Conservation (phyloP, 2,888 invertebrate genomes). For the Mycalesis mineus region DNA sequence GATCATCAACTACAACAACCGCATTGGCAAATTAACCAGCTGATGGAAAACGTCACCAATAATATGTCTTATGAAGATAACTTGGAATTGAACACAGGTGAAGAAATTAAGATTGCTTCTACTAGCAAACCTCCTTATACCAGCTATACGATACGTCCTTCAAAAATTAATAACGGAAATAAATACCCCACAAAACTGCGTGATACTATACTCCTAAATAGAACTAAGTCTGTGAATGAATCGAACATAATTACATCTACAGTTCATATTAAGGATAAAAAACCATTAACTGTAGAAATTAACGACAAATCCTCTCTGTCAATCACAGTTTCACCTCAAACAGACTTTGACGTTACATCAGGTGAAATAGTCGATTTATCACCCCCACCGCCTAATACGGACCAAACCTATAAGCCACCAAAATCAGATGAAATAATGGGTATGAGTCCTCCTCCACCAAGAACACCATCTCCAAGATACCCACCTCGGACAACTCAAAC, state of each 20-base stretch:
- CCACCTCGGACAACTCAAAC: conserved; percentile 51
- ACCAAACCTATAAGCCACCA: conserved; percentile 64
- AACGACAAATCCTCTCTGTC: conserved; percentile 53
- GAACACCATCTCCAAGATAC: conserved; percentile 47
- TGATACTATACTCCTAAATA: conserved; percentile 14
- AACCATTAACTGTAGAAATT: conserved; percentile 59
- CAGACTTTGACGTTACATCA: conserved; percentile 51
- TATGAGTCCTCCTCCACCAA: conserved; percentile 74
- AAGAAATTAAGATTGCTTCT: conserved; percentile 52
- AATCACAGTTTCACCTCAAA: conserved; percentile 49
- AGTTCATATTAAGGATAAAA: conserved; percentile 66
- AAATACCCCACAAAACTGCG: conserved; percentile 8
- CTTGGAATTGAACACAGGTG: conserved; percentile 65
- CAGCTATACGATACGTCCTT: conserved; percentile 33
- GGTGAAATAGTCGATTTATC: conserved; percentile 71
- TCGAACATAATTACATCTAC: conserved; percentile 71
- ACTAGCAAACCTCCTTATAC: conserved; percentile 39
- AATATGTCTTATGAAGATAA: conserved; percentile 65
- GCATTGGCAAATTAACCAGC: conserved; percentile 72
- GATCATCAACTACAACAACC: conserved; percentile 71
- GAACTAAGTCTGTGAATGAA: conserved; percentile 42
- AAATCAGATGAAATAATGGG: conserved; percentile 76
- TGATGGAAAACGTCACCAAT: conserved; percentile 56
- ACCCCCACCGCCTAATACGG: conserved; percentile 68
- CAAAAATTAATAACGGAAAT: conserved; percentile 37